phyloP scores from a whole-genome alignment of 2,888 invertebrate species.

The Yponomeuta plumbellus region DNA sequence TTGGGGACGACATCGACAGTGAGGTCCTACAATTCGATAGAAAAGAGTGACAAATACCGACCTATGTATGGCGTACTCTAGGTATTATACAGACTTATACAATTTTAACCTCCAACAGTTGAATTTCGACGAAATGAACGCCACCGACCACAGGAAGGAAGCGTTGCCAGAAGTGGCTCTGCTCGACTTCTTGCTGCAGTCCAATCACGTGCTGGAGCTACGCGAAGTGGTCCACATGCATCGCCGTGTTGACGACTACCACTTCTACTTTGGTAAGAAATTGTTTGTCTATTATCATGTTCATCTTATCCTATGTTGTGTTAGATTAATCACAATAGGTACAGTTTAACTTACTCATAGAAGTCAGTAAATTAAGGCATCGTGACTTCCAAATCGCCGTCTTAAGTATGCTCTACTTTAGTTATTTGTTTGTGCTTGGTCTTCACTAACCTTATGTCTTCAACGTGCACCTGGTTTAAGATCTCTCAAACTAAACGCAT shows the following conservation, averaged over 20 bases:
- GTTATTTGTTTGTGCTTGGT: too few species aligned
- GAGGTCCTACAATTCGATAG: too few species aligned
- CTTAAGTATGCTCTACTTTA: too few species aligned
- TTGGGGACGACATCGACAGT: too few species aligned
- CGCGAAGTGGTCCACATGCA: conserved; percentile 45
- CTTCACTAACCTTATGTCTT: too few species aligned
- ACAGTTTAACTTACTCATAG: background rate
- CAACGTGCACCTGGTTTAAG: too few species aligned
- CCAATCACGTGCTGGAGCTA: conserved; percentile 52
- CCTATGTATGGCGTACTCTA: too few species aligned
- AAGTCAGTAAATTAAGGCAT: too few species aligned
- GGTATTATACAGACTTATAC: too few species aligned
- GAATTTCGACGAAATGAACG: conserved; percentile 53
- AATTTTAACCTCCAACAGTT: conserved; percentile 34
- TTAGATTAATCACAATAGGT: background rate
- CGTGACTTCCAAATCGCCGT: too few species aligned
- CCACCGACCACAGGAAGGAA: conserved; percentile 58
- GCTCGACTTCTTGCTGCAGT: conserved; percentile 61
- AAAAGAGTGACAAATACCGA: too few species aligned
- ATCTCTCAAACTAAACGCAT: too few species aligned
- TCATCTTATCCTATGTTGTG: background rate
- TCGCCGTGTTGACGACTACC: conserved; percentile 59
- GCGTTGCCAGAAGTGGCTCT: conserved; percentile 67
- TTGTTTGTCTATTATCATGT: background rate
- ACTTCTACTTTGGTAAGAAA: conserved; percentile 58